Evolutionary conservation across 1,140 invertebrate genomes (phyloP).

Genomic region (Polypedilum vanderplanki): DNA sequence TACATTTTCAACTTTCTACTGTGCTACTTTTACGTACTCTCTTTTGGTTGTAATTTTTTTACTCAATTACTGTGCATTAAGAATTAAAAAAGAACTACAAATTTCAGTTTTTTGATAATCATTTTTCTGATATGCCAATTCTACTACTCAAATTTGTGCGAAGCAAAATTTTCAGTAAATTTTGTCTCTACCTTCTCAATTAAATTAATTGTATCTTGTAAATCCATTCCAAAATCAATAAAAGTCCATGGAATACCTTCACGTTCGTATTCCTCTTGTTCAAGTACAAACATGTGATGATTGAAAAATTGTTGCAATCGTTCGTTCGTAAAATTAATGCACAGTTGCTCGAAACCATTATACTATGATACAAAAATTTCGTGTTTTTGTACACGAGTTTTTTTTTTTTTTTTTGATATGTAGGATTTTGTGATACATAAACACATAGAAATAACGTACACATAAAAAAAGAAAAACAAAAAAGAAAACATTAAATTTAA

Average conservation of each 20-base stretch:
- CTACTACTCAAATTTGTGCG: neutral
- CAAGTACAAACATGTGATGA: slow-evolving; percentile 94
- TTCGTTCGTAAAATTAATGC: slow-evolving; percentile 97
- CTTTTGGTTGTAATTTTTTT: neutral
- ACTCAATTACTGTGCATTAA: neutral
- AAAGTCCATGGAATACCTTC: slow-evolving; percentile 86
- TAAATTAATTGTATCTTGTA: slow-evolving; percentile 84
- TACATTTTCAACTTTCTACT: neutral
- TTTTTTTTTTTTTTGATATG: neutral
- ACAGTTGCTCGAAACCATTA: slow-evolving; percentile 93
- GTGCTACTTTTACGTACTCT: neutral
- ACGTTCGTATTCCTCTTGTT: slow-evolving; percentile 92
- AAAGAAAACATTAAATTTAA: neutral
- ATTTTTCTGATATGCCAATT: too few relatives aligned
- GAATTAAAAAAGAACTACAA: too few relatives aligned
- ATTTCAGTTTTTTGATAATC: too few relatives aligned
- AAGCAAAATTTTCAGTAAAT: slow-evolving; percentile 30
- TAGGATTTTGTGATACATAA: neutral
- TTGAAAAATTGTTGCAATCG: slow-evolving; percentile 96
- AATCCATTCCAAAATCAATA: slow-evolving; percentile 93
- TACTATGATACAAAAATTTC: slow-evolving; percentile 48
- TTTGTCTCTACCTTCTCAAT: slow-evolving; percentile 77
- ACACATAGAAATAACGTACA: slow-evolving; percentile 16
- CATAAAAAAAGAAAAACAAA: neutral
- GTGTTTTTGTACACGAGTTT: slow-evolving; percentile 16